A percentile compares a stretch with the other conserved stretches of the same genome.
Conservation (phyloP, 2,888 invertebrate species). For the Sycophila texana region DNA sequence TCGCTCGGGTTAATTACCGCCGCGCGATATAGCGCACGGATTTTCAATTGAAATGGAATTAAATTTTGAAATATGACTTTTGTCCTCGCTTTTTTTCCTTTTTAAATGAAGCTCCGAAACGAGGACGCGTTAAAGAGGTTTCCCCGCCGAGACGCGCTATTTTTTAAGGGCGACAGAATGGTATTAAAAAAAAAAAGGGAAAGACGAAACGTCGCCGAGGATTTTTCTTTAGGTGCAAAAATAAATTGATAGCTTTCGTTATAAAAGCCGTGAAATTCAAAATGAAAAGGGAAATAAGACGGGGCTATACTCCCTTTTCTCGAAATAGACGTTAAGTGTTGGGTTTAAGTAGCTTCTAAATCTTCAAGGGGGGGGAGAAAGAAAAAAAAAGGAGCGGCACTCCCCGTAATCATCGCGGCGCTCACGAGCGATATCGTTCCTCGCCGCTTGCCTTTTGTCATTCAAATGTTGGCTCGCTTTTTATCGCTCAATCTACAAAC, state of each 20-base stretch:
- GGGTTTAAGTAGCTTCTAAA: conserved; percentile 48
- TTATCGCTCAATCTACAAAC: conserved; percentile 33
- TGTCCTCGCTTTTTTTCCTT: too few species aligned
- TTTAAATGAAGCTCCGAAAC: too few species aligned
- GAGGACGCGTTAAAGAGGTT: too few species aligned
- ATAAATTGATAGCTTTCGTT: conserved; percentile 33
- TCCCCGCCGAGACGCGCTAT: too few species aligned
- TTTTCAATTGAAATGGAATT: too few species aligned
- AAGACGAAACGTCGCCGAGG: too few species aligned
- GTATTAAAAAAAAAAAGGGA: too few species aligned
- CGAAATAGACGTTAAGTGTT: conserved; percentile 51
- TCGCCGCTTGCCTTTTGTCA: conserved; percentile 40
- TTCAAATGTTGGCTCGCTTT: conserved; percentile 44
- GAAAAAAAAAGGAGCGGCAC: not conserved
- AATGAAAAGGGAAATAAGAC: conserved; percentile 3
- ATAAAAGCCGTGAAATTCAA: conserved; percentile 5
- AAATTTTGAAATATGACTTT: too few species aligned
- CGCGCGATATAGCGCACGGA: too few species aligned
- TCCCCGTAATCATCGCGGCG: conserved; percentile 39
- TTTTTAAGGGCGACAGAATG: too few species aligned
- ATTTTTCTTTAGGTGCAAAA: conserved; percentile 4
- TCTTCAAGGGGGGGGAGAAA: conserved; percentile 16
- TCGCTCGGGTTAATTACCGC: too few species aligned
- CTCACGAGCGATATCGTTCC: not conserved
- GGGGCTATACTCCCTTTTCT: not conserved